Evolutionary conservation across 1,140 invertebrate species (phyloP).

Genomic region (Paralvinella palmiformis): DNA sequence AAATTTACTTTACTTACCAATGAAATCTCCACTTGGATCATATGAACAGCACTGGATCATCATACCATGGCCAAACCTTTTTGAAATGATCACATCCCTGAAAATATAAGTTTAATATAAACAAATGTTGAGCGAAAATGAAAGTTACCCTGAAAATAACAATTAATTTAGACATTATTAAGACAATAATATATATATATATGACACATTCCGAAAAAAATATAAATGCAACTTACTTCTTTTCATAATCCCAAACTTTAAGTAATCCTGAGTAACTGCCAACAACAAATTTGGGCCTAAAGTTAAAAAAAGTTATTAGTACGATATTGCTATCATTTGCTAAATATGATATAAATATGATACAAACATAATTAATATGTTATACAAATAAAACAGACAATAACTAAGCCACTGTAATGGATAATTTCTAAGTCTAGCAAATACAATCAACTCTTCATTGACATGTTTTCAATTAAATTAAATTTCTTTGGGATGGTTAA

Average conservation of each 20-base stretch:
- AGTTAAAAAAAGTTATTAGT: slow-evolving; percentile 14
- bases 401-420: too few species aligned
- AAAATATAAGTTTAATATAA: neutral
- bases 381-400: too few species aligned
- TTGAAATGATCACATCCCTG: slow-evolving; percentile 35
- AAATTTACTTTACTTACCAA: slow-evolving; percentile 29
- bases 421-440: too few species aligned
- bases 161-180: too few species aligned
- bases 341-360: too few species aligned
- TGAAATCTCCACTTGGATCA: slow-evolving; percentile 41
- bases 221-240: slow-evolving; percentile 40
- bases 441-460: too few species aligned
- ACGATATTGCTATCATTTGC: neutral
- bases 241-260: slow-evolving; percentile 48
- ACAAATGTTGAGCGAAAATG: neutral
- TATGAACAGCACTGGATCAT: slow-evolving; percentile 39
- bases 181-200: too few species aligned
- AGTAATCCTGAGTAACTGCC: slow-evolving; percentile 47
- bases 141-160: neutral
- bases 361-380: too few species aligned
- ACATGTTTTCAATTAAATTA: too few species aligned
- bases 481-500: too few species aligned
- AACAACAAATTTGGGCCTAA: slow-evolving; percentile 41
- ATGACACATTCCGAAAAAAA: too few species aligned
- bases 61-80: slow-evolving; percentile 35